Base-by-base conservation (phyloP, 2,888 invertebrate species). In the Ryuthela nishihirai region DNA sequence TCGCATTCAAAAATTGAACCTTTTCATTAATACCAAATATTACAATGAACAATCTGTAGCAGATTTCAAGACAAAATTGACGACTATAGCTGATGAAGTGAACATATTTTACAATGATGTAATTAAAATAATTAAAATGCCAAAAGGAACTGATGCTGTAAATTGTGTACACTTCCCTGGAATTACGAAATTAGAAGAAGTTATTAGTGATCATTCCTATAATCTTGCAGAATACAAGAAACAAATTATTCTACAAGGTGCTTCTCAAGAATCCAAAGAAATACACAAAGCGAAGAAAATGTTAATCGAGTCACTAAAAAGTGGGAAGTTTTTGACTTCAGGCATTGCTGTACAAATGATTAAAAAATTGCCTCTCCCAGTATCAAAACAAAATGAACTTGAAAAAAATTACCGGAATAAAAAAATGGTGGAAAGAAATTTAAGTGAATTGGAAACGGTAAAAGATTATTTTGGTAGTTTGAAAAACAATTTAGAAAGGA, bases 211-310 rank as follows among this genome's bases (percentile, higher is more conserved):
- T n/a, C n/a, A n/a, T n/a, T n/a, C n/a, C n/a, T n/a, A n/a, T n/a
- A n/a, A n/a, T n/a, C n/a, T n/a, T n/a, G n/a, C n/a, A n/a, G 9
- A 24, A 3, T 21, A 41, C 10, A 36, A 54, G 36, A 47, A 42
- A 32, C 15, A 26, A 10, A 23, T 2, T 3, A 42, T 54, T 10
- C 6, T 39, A 3, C n/a, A 42, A 3, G 32, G 38, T 18, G n/a
- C 47, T 3, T 32, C 42, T 32, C 9, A 4, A 3, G 7, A 40
- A 9, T 36, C 38, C 7, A 20, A 36, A 18, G 40, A 41, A 9
- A 17, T 20, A 18, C 5, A 18, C 3, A 7, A 10, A 4, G 23
- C 21, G 1, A 52, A 43, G 39, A 20, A 21, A 10, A 43, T 15
- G 17, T 10, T 43, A 6, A 26, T 29, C 39, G n/a, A 3, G 7